These are phyloP conservation scores for Chloebia gouldiae DNA, from an alignment of 2,113 vertebrate genomes.

Conservation along the genomic window DNA sequence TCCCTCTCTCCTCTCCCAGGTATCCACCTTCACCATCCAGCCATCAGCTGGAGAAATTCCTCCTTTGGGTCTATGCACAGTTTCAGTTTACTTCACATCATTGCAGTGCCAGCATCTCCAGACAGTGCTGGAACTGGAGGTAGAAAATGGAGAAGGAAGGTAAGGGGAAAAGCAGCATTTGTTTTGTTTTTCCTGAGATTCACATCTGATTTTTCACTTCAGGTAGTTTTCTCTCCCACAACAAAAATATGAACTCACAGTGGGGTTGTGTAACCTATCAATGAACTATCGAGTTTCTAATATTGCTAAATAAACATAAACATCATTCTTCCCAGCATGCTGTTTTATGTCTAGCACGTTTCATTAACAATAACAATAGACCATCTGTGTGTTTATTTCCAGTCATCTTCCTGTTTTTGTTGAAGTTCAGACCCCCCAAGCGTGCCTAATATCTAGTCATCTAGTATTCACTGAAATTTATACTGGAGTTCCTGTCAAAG, in stretches of 20 bases:
- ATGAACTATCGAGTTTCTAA: neutral
- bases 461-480: conserved; percentile 81
- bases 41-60: conserved; percentile 78
- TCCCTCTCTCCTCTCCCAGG: conserved; percentile 24
- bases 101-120: conserved; percentile 75
- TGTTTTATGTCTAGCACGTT: neutral
- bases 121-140: conserved; percentile 80
- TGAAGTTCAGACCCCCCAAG: conserved; percentile 83
- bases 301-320: conserved; percentile 30
- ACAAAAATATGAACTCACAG: neutral
- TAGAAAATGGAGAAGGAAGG: conserved; percentile 85
- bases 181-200: neutral
- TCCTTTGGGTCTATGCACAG: conserved; percentile 71
- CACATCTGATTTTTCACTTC: neutral
- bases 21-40: conserved; percentile 75
- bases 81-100: conserved; percentile 78
- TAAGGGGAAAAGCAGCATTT: conserved; percentile 30
- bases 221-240: neutral
- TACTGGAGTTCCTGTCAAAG: conserved; percentile 73
- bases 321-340: neutral
- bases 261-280: neutral
- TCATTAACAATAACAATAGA: conserved; percentile 28
- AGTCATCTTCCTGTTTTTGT: conserved; percentile 86
- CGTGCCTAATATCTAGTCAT: conserved; percentile 79
- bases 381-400: conserved; percentile 52